Evolutionary conservation across 2,888 invertebrate genomes (phyloP), one percentile per base, ranked within the genome.

Genomic region (Gymnosoma rotundatum): DNA sequence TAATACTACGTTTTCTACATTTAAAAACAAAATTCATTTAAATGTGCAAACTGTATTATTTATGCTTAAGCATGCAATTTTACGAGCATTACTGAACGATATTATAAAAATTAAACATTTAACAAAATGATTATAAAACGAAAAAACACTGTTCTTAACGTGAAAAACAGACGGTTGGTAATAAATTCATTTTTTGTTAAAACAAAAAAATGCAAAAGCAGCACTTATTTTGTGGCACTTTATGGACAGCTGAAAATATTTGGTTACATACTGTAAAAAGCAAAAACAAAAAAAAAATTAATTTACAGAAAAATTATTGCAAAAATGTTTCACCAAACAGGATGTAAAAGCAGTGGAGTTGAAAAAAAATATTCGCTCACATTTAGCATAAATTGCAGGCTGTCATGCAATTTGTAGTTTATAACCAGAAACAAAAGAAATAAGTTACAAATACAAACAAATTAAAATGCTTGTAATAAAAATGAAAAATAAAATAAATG

Each of bases 321-420:
- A 48, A 48, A 18, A 63, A 75, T 64, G 48, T 56, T 48, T n/a
- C 14, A 36, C 36, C 6, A 58, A 54, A 48, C 72, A 60, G 61
- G 32, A 69, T 61, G 42, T 42, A 4, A 42, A 63, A 48, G 78
- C 67, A 78, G 69, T 50, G 64, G 36, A 66, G 64, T 66, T 21
- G 58, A 16, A 52, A 18, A 56, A 12, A 32, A 14, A 54, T n/a
- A 21, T 42, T 12, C 7, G 12, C 12, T 42, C 7, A 42, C 42
- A 42, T 42, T 42, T 42, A 63, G 25, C 64, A 76, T 73, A 67
- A 72, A 83, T 76, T 83, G 75, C 79, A 76, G 56, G 21, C 72
- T 79, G 79, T 76, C 83, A 83, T 83, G 83, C 79, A 79, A 72
- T 83, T 75, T 83, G 61, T 48, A 72, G 66, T 48, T 72, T 75